A percentile compares a stretch with the other conserved stretches of the same genome.
These are phyloP conservation scores for Epistrophe eligans DNA, from an alignment of 2,888 invertebrate species.

Conservation along the genomic window DNA sequence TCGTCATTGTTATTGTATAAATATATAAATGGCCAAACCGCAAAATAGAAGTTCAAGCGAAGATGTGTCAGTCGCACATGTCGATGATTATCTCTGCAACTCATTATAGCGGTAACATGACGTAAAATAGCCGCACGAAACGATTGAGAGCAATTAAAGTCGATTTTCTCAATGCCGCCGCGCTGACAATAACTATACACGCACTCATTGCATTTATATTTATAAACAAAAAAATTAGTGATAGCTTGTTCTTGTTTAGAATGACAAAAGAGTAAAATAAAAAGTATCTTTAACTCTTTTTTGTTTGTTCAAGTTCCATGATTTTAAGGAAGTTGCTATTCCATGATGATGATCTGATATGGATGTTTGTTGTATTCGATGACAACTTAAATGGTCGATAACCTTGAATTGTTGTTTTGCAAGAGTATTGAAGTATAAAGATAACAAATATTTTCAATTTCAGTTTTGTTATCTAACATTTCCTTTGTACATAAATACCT, in stretches of 20 bases:
- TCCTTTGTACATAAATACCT: neutral
- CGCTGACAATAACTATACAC: conserved; percentile 25
- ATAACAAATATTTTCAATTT: neutral
- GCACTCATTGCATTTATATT: conserved; percentile 18
- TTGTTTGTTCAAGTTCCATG: conserved; percentile 32
- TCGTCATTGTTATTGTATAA: neutral
- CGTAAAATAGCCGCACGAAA: conserved; percentile 66
- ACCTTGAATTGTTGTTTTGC: conserved; percentile 44
- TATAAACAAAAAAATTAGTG: neutral
- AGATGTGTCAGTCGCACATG: conserved; percentile 74
- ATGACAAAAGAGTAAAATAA: neutral
- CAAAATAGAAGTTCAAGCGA: conserved; percentile 41
- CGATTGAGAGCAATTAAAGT: conserved; percentile 73
- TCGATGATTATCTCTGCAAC: conserved; percentile 73
- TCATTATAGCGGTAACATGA: conserved; percentile 74
- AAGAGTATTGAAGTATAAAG: neutral
- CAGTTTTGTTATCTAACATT: neutral
- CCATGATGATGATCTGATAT: conserved; percentile 22
- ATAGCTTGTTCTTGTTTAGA: conserved; percentile 25
- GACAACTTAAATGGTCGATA: conserved; percentile 38
- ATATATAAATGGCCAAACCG: conserved; percentile 48
- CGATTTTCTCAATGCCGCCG: conserved; percentile 53
- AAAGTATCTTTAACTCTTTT: neutral
- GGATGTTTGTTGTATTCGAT: conserved; percentile 26
- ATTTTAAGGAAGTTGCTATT: conserved; percentile 23